Conservation (phyloP, 2,113 vertebrate species). For the Sinocyclocheilus grahami region DNA sequence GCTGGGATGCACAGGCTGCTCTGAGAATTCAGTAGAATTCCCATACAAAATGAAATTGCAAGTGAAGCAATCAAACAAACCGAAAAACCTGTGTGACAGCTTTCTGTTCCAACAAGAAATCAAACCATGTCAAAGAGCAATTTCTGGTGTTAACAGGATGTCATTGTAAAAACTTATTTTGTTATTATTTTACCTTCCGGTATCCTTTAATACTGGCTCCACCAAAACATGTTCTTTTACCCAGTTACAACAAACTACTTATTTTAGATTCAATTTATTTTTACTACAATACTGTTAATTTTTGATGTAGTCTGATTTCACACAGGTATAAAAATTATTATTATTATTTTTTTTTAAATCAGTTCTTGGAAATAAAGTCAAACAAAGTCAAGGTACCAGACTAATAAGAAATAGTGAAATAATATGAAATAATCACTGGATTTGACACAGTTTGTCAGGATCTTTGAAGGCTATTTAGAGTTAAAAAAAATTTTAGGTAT, state of each 20-base stretch:
- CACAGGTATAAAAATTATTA: not conserved
- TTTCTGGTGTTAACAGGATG: not conserved
- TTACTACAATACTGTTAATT: not conserved
- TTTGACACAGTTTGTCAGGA: not conserved
- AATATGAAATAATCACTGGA: not conserved
- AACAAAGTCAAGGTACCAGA: not conserved
- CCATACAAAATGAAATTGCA: constrained; percentile 54
- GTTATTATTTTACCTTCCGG: not conserved
- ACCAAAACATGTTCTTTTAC: not conserved
- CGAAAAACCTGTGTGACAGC: constrained; percentile 15
- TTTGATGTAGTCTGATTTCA: not conserved
- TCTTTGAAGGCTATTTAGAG: not conserved
- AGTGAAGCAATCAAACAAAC: constrained; percentile 5
- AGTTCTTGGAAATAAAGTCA: no score
- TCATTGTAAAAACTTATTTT: not conserved
- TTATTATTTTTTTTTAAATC: no score
- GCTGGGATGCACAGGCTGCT: not conserved
- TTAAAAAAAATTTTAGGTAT: not conserved
- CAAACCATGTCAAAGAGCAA: not conserved
- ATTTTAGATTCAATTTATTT: not conserved
- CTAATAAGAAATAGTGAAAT: not conserved
- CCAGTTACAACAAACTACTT: not conserved
- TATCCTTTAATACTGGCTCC: not conserved
- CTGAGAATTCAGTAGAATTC: not conserved
- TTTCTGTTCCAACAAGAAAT: constrained; percentile 3